Evolutionary conservation across 30 jellyfish, hydroid and myxozoan species (phyloP).

Genomic region (Hydractinia symbiolongicarpus): DNA sequence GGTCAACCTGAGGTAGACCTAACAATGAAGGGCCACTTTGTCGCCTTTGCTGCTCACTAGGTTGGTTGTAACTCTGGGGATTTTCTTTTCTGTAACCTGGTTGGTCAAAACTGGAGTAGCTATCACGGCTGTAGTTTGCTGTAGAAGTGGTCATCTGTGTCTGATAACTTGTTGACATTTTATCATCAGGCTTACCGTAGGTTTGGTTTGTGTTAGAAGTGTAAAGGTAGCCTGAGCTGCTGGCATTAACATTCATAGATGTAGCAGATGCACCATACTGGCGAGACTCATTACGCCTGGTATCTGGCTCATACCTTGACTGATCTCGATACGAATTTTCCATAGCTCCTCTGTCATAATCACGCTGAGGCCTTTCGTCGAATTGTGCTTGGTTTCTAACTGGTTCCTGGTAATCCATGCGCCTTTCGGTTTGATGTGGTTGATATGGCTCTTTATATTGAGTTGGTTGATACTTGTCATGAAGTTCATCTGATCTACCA

Average conservation of each 20-base stretch:
- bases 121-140: constrained; percentile 26
- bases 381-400: too few relatives aligned
- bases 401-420: too few relatives aligned
- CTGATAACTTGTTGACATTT: constrained; percentile 26
- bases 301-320: neutral
- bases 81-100: too few relatives aligned
- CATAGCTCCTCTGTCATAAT: neutral
- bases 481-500: too few relatives aligned
- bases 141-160: constrained; percentile 47
- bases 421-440: too few relatives aligned
- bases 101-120: neutral
- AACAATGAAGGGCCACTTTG: neutral
- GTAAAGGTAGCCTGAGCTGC: constrained; percentile 6
- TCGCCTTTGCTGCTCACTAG: neutral
- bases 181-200: neutral
- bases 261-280: neutral
- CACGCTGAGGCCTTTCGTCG: neutral
- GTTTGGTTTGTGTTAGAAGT: constrained; percentile 10
- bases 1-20: neutral
- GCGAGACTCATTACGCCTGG: neutral
- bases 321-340: neutral
- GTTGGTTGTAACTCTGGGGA: neutral
- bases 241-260: neutral
- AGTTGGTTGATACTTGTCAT: too few relatives aligned
- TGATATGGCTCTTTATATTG: too few relatives aligned